These are phyloP conservation scores for Endomychus coccineus DNA, from an alignment of 2,888 invertebrate genomes.

Conservation along the genomic window DNA sequence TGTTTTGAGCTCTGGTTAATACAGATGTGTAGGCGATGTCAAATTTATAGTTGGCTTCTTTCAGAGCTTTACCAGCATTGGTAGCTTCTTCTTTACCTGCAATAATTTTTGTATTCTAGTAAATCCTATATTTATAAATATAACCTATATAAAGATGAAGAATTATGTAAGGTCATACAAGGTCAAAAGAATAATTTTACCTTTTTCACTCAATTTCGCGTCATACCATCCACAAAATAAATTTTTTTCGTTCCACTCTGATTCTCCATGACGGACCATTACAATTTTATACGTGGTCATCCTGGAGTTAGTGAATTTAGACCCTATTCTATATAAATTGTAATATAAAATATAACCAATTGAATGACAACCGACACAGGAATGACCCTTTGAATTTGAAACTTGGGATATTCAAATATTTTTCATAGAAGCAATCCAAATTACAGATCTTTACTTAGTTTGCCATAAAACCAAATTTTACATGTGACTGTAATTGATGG, in stretches of 20 bases:
- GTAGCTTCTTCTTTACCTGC: constrained; percentile 53
- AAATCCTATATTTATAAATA: neutral
- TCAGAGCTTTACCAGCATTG: constrained; percentile 65
- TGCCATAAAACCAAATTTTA: too few relatives aligned
- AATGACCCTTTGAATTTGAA: too few relatives aligned
- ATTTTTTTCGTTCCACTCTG: constrained; percentile 55
- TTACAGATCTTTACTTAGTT: too few relatives aligned
- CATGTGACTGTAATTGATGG: too few relatives aligned
- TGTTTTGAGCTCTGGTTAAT: constrained; percentile 68
- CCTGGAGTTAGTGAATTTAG: too few relatives aligned
- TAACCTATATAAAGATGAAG: neutral
- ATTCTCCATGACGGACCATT: constrained; percentile 57
- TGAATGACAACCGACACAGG: too few relatives aligned
- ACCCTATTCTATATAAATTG: too few relatives aligned
- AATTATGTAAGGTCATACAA: constrained; percentile 1
- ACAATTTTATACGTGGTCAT: too few relatives aligned
- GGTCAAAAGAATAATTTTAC: constrained; percentile 31
- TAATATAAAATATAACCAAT: too few relatives aligned
- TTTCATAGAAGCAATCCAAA: too few relatives aligned
- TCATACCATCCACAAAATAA: constrained; percentile 57
- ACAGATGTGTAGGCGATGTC: constrained; percentile 78
- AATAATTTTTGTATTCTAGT: neutral
- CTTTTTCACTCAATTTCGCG: constrained; percentile 52
- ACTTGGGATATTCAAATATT: too few relatives aligned
- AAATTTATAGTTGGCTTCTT: constrained; percentile 61